Evolutionary conservation across 2,797 vertebrate species (phyloP), one percentile per base, ranked within the genome.

Genomic region (Phaenicophaeus curvirostris): DNA sequence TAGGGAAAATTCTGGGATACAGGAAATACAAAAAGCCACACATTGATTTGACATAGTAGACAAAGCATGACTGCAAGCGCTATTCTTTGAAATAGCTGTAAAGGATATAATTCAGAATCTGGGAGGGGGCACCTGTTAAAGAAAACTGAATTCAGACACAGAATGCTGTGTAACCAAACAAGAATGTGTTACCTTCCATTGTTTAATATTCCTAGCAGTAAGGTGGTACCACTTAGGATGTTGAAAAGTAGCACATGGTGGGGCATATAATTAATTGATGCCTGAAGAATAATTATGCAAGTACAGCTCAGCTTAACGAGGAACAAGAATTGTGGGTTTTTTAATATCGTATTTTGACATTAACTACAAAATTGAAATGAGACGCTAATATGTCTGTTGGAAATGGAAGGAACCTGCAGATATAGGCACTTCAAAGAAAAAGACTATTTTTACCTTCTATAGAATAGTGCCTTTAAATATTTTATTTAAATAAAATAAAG

Each of bases 221-320:
- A 92, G 73, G 58, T 95, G 39, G 51, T 84, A 85, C 55, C 76
- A 75, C 42, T 92, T 75, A 89, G 20, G 53, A 74, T 59, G 63
- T 30, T 78, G 71, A 87, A 93, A 87, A 75, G 85, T 85, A 91
- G 59, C 79, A 86, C 69, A 81, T 89, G 37, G 48, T 93, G 62
- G 73, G 76, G 39, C 62, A 76, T 89, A 86, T 84, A 91, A 95
- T 95, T 95, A 96, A 92, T 35, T 50, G 51, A 94, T 89, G 21
- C 62, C 79, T 86, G 73, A 93, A 84, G 62, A 94, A 88, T 88
- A 90, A 92, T 96, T 94, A 85, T 87, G 31, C 48, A 84, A 81
- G 73, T 86, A 78, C 53, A 90, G 51, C 58, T 94, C 78, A 86
- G 39, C n/a, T 84, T 84, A 95, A 91, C 73, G 48, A 94, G 20